Evolutionary conservation across 2,888 invertebrate species (phyloP).

Genomic region (Lamproptera curius): DNA sequence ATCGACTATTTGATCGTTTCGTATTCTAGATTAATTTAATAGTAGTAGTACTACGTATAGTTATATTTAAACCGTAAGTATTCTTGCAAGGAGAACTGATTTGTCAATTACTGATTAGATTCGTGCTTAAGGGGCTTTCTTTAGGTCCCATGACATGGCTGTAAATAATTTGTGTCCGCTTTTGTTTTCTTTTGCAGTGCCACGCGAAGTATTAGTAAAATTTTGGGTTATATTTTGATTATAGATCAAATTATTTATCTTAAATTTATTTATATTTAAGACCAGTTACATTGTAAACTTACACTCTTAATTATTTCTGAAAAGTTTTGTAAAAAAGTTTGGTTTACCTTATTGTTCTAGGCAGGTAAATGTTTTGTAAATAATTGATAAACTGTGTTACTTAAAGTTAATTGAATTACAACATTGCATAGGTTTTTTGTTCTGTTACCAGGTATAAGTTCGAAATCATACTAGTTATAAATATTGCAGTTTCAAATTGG

Average conservation of each 20-base stretch:
- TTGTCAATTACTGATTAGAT: conserved; percentile 77
- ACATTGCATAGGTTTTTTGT: background rate
- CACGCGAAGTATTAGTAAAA: background rate
- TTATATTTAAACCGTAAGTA: conserved; percentile 30
- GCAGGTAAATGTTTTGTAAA: too few species aligned
- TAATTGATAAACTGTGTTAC: too few species aligned
- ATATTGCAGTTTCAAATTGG: conserved; percentile 11
- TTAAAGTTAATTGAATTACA: too few species aligned
- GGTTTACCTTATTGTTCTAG: too few species aligned
- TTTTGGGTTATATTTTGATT: too few species aligned
- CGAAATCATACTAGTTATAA: background rate
- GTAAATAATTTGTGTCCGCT: conserved; percentile 57
- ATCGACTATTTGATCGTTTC: too few species aligned
- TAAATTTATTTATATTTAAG: too few species aligned
- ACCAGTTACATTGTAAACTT: too few species aligned
- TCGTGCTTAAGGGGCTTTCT: conserved; percentile 62
- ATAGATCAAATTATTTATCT: too few species aligned
- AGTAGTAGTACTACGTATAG: conserved; percentile 14
- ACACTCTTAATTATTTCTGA: too few species aligned
- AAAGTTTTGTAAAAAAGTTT: too few species aligned
- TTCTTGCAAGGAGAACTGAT: conserved; percentile 67
- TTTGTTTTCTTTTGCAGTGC: conserved; percentile 23
- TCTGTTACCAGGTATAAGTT: background rate
- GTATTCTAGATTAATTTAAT: too few species aligned
- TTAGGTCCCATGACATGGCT: conserved; percentile 48